These are phyloP conservation scores for Petrolisthes manimaculis DNA, from an alignment of 2,888 invertebrate species.

Conservation along the genomic window DNA sequence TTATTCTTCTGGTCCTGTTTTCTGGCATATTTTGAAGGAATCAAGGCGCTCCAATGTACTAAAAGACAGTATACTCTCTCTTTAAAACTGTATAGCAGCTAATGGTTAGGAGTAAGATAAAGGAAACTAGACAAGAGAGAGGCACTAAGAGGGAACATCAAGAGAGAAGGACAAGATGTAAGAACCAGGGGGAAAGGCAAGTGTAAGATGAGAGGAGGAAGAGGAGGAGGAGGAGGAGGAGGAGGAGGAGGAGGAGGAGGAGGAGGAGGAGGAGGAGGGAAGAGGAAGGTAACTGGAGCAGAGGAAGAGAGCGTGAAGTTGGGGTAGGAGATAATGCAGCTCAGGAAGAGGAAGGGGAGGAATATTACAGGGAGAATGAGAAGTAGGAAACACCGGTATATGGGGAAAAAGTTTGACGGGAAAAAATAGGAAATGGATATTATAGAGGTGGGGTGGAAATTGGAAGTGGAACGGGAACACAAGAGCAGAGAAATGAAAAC, in stretches of 20 bases:
- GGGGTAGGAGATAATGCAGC: neutral
- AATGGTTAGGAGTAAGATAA: no score
- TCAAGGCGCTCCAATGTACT: no score
- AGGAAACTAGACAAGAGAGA: no score
- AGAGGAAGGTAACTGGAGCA: neutral
- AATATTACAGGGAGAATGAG: neutral
- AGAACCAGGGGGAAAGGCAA: neutral
- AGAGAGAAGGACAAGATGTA: no score
- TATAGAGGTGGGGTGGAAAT: neutral
- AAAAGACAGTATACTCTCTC: no score
- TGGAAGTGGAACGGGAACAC: neutral
- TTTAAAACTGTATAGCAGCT: no score
- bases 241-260: neutral
- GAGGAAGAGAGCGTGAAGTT: slow-evolving; percentile 7
- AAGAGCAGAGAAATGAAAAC: neutral
- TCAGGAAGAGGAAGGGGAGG: neutral
- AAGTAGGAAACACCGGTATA: neutral
- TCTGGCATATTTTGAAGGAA: no score
- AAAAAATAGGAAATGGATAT: neutral
- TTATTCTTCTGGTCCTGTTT: no score
- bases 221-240: neutral
- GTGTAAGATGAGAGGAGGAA: neutral
- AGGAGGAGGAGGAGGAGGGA: neutral
- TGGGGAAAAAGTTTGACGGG: neutral
- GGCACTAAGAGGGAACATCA: no score